Conservation (phyloP, 2,888 invertebrate species). For the Hydriomena furcata region DNA sequence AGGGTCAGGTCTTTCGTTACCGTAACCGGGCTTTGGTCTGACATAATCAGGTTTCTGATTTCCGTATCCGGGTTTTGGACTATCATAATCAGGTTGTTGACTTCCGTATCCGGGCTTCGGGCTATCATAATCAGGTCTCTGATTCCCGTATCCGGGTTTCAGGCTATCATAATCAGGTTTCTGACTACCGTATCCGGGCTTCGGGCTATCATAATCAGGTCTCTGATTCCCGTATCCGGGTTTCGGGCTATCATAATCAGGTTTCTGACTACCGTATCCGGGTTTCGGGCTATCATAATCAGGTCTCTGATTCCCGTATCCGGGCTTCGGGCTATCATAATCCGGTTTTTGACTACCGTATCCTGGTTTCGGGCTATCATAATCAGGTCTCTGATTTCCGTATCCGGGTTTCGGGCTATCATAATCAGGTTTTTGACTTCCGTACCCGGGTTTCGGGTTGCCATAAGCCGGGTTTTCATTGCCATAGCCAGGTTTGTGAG, state of each 20-base stretch:
- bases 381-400: constrained; percentile 15
- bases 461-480: too few species aligned
- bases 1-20: constrained; percentile 1
- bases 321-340: constrained; percentile 21
- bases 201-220: constrained; percentile 9
- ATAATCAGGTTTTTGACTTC: constrained; percentile 23
- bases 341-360: constrained; percentile 14
- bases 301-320: constrained; percentile 26
- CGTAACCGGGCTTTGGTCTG: constrained; percentile 6
- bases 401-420: constrained; percentile 24
- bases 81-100: constrained; percentile 19
- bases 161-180: constrained; percentile 12
- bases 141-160: constrained; percentile 25
- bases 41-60: constrained; percentile 1
- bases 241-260: constrained; percentile 12
- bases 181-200: constrained; percentile 22
- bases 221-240: constrained; percentile 23
- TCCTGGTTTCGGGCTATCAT: constrained; percentile 24
- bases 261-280: constrained; percentile 20
- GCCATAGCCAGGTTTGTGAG: constrained; percentile 23
- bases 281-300: constrained; percentile 22
- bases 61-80: constrained; percentile 12
- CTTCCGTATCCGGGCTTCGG: constrained; percentile 21
- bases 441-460: too few species aligned
- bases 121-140: constrained; percentile 20